Percentiles rank a stretch among this genome's conserved stretches.
Conservation (phyloP, 2,113 vertebrate genomes). For the Heterochromis multidens region DNA sequence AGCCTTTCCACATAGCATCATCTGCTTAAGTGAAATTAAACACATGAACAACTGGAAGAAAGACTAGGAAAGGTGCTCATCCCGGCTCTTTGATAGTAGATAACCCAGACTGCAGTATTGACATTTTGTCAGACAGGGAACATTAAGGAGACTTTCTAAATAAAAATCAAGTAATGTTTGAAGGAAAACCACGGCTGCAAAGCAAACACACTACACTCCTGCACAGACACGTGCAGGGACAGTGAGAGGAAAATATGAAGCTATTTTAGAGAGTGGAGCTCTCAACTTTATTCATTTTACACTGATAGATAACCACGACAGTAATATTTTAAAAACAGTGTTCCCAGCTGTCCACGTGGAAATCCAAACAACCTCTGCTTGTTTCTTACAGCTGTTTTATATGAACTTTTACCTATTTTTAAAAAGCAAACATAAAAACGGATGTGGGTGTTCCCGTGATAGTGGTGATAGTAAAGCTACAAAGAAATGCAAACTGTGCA, state of each 20-base stretch:
- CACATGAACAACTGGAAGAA: not conserved
- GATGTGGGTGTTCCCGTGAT: not conserved
- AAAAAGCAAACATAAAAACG: constrained; percentile 6
- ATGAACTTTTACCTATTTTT: not conserved
- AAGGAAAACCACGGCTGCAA: too few relatives aligned
- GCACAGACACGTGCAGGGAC: too few relatives aligned
- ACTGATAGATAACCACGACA: not conserved
- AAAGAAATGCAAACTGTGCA: constrained; percentile 39
- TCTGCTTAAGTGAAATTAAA: constrained; percentile 20
- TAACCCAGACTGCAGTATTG: not conserved
- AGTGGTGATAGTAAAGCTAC: not conserved
- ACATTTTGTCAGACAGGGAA: too few relatives aligned
- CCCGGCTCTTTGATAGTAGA: not conserved
- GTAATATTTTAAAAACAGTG: not conserved
- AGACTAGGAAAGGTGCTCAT: not conserved
- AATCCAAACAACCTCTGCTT: not conserved
- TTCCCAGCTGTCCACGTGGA: not conserved
- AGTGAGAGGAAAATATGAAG: too few relatives aligned
- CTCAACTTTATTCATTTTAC: too few relatives aligned
- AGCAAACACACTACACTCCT: too few relatives aligned
- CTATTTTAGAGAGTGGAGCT: too few relatives aligned
- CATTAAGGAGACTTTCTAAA: too few relatives aligned
- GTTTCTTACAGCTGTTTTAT: not conserved
- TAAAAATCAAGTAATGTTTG: too few relatives aligned
- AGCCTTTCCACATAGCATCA: not conserved